Evolutionary conservation across 2,888 invertebrate genomes (phyloP), one percentile per base, ranked within the genome.

Genomic region (Myopa tessellatipennis): DNA sequence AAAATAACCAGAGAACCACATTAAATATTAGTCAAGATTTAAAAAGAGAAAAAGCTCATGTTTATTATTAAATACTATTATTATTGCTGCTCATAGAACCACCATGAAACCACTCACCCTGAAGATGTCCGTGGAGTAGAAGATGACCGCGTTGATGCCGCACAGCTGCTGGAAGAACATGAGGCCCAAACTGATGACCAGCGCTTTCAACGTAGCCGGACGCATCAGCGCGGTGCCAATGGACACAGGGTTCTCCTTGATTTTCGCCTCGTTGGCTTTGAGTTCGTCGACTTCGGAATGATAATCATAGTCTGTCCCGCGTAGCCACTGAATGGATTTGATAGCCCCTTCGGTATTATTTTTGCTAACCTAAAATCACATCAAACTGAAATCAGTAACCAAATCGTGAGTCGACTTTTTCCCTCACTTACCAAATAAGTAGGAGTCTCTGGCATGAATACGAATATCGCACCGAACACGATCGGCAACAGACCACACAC

Each of bases 81-180:
- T 26, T 26, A 26, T 26, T 26, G 1, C 2, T 26, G 26, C 26
- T 26, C 26, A 26, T 26, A 26, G 26, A 26, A 26, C 10, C 52
- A 14, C 52, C 16, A 14, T 16, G 16, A 52, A 14, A 52, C 16
- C 10, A 52, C 95, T 93, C 55, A 90, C 91, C 68, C 89, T 84
- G 87, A 97, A 96, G 77, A 98, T 97, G 0, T 90, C 87, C 0
- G 92, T 92, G 0, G 94, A 92, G 84, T 95, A 96, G 87, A 96
- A 95, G 79, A 96, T 94, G 4, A 96, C 94, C 0, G 95, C 95
- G 84, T 96, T 96, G 72, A 95, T 93, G 65, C 96, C 96, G 79
- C 94, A 93, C 73, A 96, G 90, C 87, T 97, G 97, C 86, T 98
- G 97, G 89, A 97, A 95, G 83, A 96, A 90, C 96, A 97, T 97